Evolutionary conservation across 2,113 vertebrate genomes (phyloP), one percentile per base, ranked within the genome.

Genomic region (Eulacestoma nigropectus): DNA sequence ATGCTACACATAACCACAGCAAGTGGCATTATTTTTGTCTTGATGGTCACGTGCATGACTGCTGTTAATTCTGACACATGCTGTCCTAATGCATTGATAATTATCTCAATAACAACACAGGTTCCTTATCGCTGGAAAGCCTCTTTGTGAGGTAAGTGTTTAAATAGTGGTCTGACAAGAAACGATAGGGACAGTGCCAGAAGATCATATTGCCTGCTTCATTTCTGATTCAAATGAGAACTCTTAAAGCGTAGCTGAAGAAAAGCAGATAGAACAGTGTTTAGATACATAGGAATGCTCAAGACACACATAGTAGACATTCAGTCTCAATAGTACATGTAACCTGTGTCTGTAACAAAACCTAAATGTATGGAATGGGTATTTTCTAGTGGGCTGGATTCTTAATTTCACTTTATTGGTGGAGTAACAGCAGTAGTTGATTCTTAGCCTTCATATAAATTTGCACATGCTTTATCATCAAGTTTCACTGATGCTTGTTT

Each of bases 161-260:
- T 96, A 93, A 94, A 76, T 5, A 76, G 39, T 76, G 32, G n/a
- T 68, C 69, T 92, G 87, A 95, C 84, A 95, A 91, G 86, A 84
- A 93, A 77, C 0, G 69, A 91, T 95, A 91, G 75, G 94, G 89
- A 44, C 37, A n/a, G 80, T 81, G 93, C 84, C 80, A 92, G 83
- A 69, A 86, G 93, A 89, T 95, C 65, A 75, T 76, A 84, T 95
- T 87, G 52, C 87, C 69, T 95, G 35, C 84, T 95, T 92, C 73
- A 9, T 94, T 95, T 89, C 95, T 91, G 64, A 84, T 95, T 95
- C 30, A 92, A 90, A 84, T 93, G 73, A 81, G 69, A 87, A 55
- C 56, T 59, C 68, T 32, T 55, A 5, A 91, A 83, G 41, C 1
- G 0, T 32, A 77, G 41, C 67, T 82, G 64, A 78, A 87, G 69